Conservation (phyloP, 1,140 invertebrate species). For the Sogatella furcifera region DNA sequence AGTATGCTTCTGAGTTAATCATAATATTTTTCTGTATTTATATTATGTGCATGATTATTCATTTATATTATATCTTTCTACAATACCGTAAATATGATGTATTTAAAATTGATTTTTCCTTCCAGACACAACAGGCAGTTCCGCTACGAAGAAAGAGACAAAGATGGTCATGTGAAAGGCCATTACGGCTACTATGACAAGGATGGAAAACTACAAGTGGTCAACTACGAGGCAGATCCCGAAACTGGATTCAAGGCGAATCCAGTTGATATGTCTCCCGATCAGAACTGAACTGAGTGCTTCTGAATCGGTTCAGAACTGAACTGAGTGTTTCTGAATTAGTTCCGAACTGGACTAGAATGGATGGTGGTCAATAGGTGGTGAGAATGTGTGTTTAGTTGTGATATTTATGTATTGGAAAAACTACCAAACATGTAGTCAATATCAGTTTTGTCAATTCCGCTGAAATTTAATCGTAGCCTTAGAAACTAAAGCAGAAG, state of each 20-base stretch:
- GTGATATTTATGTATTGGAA: no score
- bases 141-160: slow-evolving; percentile 66
- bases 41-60: neutral
- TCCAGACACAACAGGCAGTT: slow-evolving; percentile 69
- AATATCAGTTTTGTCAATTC: no score
- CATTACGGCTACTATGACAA: slow-evolving; percentile 76
- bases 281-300: slow-evolving; percentile 3
- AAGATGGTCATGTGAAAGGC: slow-evolving; percentile 63
- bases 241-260: slow-evolving; percentile 50
- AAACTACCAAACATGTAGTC: no score
- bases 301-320: no score
- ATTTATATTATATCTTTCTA: no score
- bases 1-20: no score
- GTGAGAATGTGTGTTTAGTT: no score
- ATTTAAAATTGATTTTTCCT: slow-evolving; percentile 16
- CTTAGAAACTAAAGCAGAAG: no score
- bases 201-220: slow-evolving; percentile 61
- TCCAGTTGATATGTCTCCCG: slow-evolving; percentile 2
- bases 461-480: no score
- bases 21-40: no score
- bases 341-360: neutral
- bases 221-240: slow-evolving; percentile 66
- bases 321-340: no score
- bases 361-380: neutral
- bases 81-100: no score